Base-by-base conservation (phyloP, 2,797 vertebrate species). In the Gastrophryne carolinensis region DNA sequence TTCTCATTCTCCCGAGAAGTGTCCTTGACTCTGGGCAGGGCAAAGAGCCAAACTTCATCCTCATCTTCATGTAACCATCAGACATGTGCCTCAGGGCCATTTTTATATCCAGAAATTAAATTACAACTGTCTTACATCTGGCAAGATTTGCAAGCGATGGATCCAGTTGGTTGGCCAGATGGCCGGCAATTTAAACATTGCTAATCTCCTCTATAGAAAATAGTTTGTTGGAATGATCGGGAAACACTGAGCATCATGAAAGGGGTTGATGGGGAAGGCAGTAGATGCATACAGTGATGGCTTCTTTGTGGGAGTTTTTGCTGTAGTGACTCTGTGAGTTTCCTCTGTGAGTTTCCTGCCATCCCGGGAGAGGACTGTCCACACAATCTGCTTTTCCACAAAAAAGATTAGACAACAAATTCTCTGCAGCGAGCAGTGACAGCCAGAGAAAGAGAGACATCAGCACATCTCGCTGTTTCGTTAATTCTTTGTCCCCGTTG, bases 61-160 rank as follows among this genome's bases (percentile, higher is more conserved):
- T 84, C 80, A 79, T 66, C 81, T 80, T 87, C 81, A 49, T 83
- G 86, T 87, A 82, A 87, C 89, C 80, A 83, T 85, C 83, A 88
- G 89, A 87, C 88, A 88, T 85, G 82, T 80, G 88, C 86, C 84
- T 82, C 61, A 73, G 67, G 87, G 90, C 86, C 86, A 86, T 91
- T 91, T 91, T 81, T 86, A 90, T 90, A 89, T 89, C 90, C 90
- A 91, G 87, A 92, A 92, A 89, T 92, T 89, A 91, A 91, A 93
- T 88, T 93, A 92, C 89, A 92, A 87, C 90, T 90, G 85, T 89
- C 89, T 87, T 90, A 83, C 84, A 87, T 89, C 87, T 91, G 92
- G 92, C 90, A 89, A 81, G 83, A 83, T 79, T 87, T 87, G 84
- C 89, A 86, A 83, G 84, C 88, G 87, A 65, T 83, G 89, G 86